A percentile compares a stretch with the other conserved stretches of the same genome.
These are phyloP conservation scores for Hyperoodon ampullatus DNA, from an alignment of 2,113 vertebrate genomes.

Conservation along the genomic window DNA sequence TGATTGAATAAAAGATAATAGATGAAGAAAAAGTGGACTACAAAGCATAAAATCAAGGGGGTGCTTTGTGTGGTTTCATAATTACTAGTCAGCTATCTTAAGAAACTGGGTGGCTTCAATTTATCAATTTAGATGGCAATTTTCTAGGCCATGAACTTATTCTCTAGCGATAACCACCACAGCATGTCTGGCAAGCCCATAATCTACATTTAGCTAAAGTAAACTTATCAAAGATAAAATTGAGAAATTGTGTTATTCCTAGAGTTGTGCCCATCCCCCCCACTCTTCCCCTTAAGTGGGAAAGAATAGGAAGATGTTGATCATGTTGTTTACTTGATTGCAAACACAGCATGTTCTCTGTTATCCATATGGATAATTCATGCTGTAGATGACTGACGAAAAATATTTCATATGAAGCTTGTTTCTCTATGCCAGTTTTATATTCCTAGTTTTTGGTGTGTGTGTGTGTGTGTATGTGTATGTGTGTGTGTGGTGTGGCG, in stretches of 20 bases:
- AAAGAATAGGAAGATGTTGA: neutral
- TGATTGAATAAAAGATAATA: neutral
- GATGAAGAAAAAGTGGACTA: neutral
- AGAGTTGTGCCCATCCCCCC: neutral
- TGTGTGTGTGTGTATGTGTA: neutral
- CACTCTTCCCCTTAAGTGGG: neutral
- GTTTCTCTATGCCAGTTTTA: neutral
- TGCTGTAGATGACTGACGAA: neutral
- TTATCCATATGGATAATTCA: neutral
- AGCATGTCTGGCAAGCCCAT: neutral
- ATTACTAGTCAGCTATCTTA: neutral
- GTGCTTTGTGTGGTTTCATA: neutral
- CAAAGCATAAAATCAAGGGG: neutral
- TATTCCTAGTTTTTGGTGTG: neutral
- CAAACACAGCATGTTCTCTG: neutral
- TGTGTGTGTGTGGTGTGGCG: neutral
- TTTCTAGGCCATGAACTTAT: neutral
- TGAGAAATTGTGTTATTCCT: neutral
- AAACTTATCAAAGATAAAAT: neutral
- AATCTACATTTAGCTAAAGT: neutral
- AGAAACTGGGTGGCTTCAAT: neutral
- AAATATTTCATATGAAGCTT: constrained; percentile 29
- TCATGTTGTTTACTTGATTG: neutral
- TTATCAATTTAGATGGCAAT: neutral
- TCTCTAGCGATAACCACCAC: neutral